Percentiles rank a stretch among this genome's conserved stretches.
These are phyloP conservation scores for Chrysoperla carnea DNA, from an alignment of 1,140 invertebrate genomes.

Conservation along the genomic window DNA sequence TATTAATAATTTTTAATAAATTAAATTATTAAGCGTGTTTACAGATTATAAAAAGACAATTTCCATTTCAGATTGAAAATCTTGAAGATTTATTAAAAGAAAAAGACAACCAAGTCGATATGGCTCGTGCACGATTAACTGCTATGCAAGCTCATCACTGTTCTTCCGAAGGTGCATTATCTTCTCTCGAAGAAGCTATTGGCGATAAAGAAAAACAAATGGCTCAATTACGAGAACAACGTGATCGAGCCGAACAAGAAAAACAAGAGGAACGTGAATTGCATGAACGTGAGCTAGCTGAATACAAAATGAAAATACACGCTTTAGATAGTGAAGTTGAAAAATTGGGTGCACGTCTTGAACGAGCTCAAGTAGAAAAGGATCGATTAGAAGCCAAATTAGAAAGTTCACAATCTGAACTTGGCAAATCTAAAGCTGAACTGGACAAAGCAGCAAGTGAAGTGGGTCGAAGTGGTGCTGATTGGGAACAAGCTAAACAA, in stretches of 20 bases:
- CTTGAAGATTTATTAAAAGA: slow-evolving; percentile 92
- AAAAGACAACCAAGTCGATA: slow-evolving; percentile 95
- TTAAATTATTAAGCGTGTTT: too few relatives aligned
- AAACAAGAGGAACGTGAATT: slow-evolving; percentile 88
- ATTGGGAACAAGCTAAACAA: slow-evolving; percentile 80
- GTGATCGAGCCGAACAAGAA: slow-evolving; percentile 91
- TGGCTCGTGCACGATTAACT: slow-evolving; percentile 73
- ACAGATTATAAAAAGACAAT: too few relatives aligned
- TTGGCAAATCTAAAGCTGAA: slow-evolving; percentile 86
- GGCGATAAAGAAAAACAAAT: slow-evolving; percentile 95
- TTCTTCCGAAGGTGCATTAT: slow-evolving; percentile 78
- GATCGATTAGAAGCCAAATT: slow-evolving; percentile 78
- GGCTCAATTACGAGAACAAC: slow-evolving; percentile 48
- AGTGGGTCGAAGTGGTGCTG: slow-evolving; percentile 68
- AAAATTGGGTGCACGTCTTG: slow-evolving; percentile 70
- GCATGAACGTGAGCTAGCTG: slow-evolving; percentile 82
- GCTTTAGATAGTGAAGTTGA: slow-evolving; percentile 80
- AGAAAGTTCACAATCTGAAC: slow-evolving; percentile 79
- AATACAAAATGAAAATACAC: slow-evolving; percentile 89
- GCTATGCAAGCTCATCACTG: slow-evolving; percentile 87
- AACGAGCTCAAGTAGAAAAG: slow-evolving; percentile 75
- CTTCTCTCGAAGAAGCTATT: slow-evolving; percentile 87
- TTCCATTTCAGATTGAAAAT: slow-evolving; percentile 87
- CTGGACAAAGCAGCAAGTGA: slow-evolving; percentile 79
- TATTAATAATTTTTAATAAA: too few relatives aligned